Base-by-base conservation (phyloP, 2,888 invertebrate genomes). In the Drosophila borealis region DNA sequence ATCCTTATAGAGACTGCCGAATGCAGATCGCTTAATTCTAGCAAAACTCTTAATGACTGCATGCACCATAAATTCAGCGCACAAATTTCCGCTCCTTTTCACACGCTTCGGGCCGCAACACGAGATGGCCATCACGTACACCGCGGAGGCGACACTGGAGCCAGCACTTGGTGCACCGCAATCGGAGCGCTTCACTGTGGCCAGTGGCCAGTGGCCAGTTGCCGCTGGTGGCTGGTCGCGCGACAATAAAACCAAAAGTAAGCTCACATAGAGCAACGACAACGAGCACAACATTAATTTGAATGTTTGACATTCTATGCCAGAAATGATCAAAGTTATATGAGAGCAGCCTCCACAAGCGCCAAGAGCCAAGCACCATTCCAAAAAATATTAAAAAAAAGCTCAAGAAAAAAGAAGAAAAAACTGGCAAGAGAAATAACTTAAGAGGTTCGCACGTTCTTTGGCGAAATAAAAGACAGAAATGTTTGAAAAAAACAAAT, bases 31-130 rank as follows among this genome's bases (percentile, higher is more conserved):
- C 56, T 71, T 70, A 55, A 73, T 80, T 78, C 72, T 74, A 65
- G 81, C 71, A 77, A 69, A 83, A 78, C 67, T 70, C 74, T 77
- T 80, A 82, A 86, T 82, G 82, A 71, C 67, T 85, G 80, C 80
- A 85, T 77, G 80, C 82, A 70, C 70, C 74, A 78, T 86, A 81
- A 81, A 81, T 59, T 68, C 14, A 29, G 51, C 41, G 54, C 21
- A 49, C 56, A 42, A 56, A 63, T 51, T 69, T 71, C 49, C 51
- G 74, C 74, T 68, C 68, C 83, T 75, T 75, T 84, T 84, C 80
- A 83, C 80, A 84, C 78, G 80, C 81, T 81, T 65, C 48, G 48
- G 39, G 4, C 50, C 62, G 74, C 83, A 69, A 63, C 61, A 14
- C 49, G 69, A 73, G 60, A 49, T 44, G 46, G n/a, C 11, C 62